These are phyloP conservation scores for Bradysia coprophila DNA, from an alignment of 1,140 invertebrate species.

Conservation along the genomic window DNA sequence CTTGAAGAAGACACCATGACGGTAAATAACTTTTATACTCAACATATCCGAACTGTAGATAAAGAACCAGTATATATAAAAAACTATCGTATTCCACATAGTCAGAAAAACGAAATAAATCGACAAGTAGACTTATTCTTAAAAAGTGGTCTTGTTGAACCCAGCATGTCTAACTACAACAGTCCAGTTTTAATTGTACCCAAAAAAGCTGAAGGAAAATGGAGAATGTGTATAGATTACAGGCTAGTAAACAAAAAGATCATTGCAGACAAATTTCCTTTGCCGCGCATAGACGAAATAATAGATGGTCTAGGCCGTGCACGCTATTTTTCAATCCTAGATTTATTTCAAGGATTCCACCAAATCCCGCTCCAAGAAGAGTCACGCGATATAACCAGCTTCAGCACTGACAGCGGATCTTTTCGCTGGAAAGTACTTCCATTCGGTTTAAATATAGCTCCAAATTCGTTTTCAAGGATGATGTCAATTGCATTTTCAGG, in stretches of 20 bases:
- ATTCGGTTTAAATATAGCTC: constrained; percentile 1
- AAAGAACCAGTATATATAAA: background rate
- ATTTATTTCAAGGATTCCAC: constrained; percentile 24
- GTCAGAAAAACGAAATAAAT: constrained; percentile 1
- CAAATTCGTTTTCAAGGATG: background rate
- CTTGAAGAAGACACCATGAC: background rate
- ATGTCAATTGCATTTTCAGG: background rate
- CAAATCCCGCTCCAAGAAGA: constrained; percentile 14
- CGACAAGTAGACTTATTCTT: background rate
- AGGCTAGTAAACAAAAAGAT: constrained; percentile 4
- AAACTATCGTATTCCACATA: background rate
- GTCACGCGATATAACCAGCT: background rate
- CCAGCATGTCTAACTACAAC: background rate
- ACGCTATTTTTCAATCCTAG: constrained; percentile 19
- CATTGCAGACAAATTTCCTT: constrained; percentile 14
- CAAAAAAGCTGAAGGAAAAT: constrained; percentile 1
- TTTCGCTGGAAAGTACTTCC: background rate
- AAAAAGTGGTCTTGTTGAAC: background rate
- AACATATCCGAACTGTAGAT: background rate
- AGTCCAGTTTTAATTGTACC: background rate
- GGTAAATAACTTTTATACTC: background rate
- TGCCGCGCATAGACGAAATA: constrained; percentile 24
- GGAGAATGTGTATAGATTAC: constrained; percentile 8
- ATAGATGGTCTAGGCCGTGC: constrained; percentile 16
- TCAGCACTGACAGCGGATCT: background rate